These are phyloP conservation scores for Ariolimax columbianus DNA, from an alignment of 2,888 invertebrate genomes.

Conservation along the genomic window DNA sequence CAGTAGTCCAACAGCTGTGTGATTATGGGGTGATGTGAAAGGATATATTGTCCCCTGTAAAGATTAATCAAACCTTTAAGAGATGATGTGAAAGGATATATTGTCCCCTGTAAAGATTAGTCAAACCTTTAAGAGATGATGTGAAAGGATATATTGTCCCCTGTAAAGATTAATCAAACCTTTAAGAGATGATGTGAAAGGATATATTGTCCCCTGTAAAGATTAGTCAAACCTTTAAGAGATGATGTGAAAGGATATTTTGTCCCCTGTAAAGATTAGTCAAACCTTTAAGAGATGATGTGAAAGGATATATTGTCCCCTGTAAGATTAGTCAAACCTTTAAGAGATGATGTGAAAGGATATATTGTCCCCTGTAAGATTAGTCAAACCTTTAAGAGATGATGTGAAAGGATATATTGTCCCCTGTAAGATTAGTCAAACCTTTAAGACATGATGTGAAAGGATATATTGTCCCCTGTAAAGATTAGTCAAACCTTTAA, in stretches of 20 bases:
- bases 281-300: neutral
- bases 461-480: too few species aligned
- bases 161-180: too few species aligned
- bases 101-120: neutral
- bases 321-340: too few species aligned
- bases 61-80: conserved; percentile 3
- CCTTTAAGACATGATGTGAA: too few species aligned
- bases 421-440: too few species aligned
- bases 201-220: conserved; percentile 70
- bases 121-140: neutral
- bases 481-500: too few species aligned
- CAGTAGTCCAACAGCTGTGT: conserved; percentile 57
- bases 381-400: too few species aligned
- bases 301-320: neutral
- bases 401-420: too few species aligned
- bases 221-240: too few species aligned
- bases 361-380: conserved; percentile 39
- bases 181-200: conserved; percentile 59
- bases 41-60: conserved; percentile 72
- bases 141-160: neutral
- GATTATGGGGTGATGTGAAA: conserved; percentile 57
- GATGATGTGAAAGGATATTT: neutral
- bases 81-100: too few species aligned
- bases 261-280: neutral
- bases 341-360: conserved; percentile 61